Conservation (phyloP, 1,140 invertebrate species). For the Ganaspis sp. region DNA sequence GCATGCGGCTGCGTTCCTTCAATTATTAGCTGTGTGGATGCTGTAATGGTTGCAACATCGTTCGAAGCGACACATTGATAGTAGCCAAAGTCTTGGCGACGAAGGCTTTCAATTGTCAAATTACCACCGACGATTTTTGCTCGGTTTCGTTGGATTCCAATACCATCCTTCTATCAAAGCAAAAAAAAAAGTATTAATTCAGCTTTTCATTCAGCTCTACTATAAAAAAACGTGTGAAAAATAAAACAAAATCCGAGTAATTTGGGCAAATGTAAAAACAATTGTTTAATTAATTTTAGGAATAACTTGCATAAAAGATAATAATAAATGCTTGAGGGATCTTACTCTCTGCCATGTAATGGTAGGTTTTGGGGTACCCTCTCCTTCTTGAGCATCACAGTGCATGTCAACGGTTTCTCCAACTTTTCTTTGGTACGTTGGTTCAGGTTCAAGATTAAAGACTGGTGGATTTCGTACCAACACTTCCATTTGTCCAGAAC, state of each 20-base stretch:
- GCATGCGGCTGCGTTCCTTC: conserved; percentile 97
- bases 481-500: conserved; percentile 96
- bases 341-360: conserved; percentile 92
- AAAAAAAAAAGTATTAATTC: conserved; percentile 16
- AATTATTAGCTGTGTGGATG: conserved; percentile 92
- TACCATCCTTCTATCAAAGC: conserved; percentile 82
- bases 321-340: too few relatives aligned
- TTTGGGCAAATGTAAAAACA: neutral
- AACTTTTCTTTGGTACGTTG: conserved; percentile 91
- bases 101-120: conserved; percentile 92
- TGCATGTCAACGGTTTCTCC: conserved; percentile 94
- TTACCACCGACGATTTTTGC: conserved; percentile 89
- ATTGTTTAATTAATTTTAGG: too few relatives aligned
- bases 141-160: conserved; percentile 87
- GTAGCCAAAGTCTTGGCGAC: conserved; percentile 92
- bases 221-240: too few relatives aligned
- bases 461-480: conserved; percentile 93
- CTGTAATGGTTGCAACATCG: conserved; percentile 94
- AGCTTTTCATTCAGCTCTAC: too few relatives aligned
- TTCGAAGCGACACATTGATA: conserved; percentile 97
- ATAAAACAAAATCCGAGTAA: too few relatives aligned
- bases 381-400: conserved; percentile 92
- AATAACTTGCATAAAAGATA: too few relatives aligned
- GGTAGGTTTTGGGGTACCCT: conserved; percentile 92
- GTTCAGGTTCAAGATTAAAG: conserved; percentile 89